Conservation (phyloP, 2,797 vertebrate genomes). For the Anabacerthia variegaticeps region DNA sequence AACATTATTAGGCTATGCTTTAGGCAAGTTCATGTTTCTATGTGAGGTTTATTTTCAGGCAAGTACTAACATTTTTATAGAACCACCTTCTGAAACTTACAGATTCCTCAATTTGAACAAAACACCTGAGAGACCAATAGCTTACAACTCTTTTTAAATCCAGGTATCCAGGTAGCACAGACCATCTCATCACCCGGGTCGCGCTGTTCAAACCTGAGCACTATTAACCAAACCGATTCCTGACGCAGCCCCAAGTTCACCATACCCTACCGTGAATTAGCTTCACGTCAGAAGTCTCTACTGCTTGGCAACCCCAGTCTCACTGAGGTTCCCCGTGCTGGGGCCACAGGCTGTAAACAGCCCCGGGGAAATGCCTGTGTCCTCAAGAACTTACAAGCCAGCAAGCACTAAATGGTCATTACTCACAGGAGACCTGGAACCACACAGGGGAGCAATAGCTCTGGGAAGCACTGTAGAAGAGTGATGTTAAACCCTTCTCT, state of each 20-base stretch:
- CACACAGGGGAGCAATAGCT: not conserved
- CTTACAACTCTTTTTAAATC: too few species aligned
- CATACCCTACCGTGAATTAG: not conserved
- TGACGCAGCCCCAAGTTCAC: not conserved
- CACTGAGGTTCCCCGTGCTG: not conserved
- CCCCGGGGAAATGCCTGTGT: not conserved
- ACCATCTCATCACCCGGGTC: rapidly evolving
- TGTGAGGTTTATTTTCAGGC: not conserved
- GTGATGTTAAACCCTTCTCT: not conserved
- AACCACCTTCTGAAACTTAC: not conserved
- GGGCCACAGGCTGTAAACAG: not conserved
- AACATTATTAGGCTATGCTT: not conserved
- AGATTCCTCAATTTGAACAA: not conserved
- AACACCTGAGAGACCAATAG: not conserved
- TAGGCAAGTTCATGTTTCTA: not conserved
- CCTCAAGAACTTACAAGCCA: not conserved
- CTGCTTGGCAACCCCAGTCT: not conserved
- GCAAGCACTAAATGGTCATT: not conserved
- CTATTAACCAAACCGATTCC: not conserved
- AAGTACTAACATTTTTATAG: not conserved
- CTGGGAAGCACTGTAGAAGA: rapidly evolving
- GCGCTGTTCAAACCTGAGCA: not conserved
- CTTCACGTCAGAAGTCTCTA: not conserved
- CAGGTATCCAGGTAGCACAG: not conserved
- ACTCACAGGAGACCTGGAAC: not conserved